Evolutionary conservation across 2,113 vertebrate species (phyloP).

Genomic region (Tenrec ecaudatus): DNA sequence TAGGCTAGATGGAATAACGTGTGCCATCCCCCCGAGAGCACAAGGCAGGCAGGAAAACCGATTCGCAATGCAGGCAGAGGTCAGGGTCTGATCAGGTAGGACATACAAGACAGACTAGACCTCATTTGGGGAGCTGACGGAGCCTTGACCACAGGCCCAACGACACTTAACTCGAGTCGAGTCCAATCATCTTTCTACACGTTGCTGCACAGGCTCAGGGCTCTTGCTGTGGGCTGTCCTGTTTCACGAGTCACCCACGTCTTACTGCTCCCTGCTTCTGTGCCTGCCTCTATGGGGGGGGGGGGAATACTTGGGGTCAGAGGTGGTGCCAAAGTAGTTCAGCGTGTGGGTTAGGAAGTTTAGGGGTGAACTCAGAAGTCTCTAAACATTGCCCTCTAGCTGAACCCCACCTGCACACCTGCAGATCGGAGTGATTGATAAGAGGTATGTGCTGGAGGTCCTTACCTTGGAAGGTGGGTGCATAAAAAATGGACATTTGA

Average conservation of each 20-base stretch:
- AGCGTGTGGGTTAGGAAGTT: neutral
- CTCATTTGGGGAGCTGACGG: too few species aligned
- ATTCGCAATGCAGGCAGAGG: too few species aligned
- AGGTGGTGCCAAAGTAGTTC: neutral
- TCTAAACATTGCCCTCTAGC: neutral
- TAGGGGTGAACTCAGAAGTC: neutral
- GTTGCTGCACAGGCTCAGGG: too few species aligned
- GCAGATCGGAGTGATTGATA: neutral
- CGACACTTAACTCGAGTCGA: too few species aligned
- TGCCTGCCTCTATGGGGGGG: neutral
- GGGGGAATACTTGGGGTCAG: neutral
- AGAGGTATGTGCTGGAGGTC: neutral
- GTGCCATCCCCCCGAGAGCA: too few species aligned
- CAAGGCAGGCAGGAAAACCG: too few species aligned
- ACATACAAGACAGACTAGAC: too few species aligned
- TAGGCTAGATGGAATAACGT: too few species aligned
- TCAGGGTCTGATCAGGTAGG: too few species aligned
- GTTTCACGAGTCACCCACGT: accelerated
- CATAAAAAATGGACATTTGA: neutral
- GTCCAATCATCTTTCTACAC: too few species aligned
- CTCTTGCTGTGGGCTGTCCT: neutral
- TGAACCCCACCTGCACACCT: neutral
- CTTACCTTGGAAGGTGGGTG: neutral
- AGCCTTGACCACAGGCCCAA: too few species aligned
- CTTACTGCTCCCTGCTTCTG: neutral